Evolutionary conservation across 2,888 invertebrate species (phyloP).

Genomic region (Penaeus monodon): DNA sequence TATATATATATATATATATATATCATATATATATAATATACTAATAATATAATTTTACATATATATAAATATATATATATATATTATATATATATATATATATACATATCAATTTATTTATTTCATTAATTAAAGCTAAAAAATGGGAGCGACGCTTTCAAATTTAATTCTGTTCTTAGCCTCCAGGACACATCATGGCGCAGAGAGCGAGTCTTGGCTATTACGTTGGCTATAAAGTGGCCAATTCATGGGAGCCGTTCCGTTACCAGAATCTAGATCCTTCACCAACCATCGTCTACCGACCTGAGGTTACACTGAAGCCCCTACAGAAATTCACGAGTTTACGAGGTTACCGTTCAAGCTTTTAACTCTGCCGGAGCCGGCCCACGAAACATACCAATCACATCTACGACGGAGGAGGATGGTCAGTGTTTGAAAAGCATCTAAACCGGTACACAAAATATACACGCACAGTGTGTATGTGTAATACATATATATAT

Average conservation of each 20-base stretch:
- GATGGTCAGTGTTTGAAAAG: conserved; percentile 66
- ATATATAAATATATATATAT: too few relatives aligned
- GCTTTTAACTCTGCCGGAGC: conserved; percentile 67
- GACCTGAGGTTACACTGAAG: conserved; percentile 67
- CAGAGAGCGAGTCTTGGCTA: conserved; percentile 71
- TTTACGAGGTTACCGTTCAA: conserved; percentile 66
- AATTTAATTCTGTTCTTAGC: conserved; percentile 62
- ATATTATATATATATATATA: too few relatives aligned
- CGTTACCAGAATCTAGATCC: conserved; percentile 68
- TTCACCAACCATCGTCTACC: conserved; percentile 41
- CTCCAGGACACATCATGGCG: conserved; percentile 68
- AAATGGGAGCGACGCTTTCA: too few relatives aligned
- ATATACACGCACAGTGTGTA: too few relatives aligned
- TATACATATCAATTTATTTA: too few relatives aligned
- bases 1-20: too few relatives aligned
- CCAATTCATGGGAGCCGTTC: conserved; percentile 69
- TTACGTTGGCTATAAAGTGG: conserved; percentile 70
- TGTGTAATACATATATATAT: too few relatives aligned
- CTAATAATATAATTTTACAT: too few relatives aligned
- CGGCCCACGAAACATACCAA: conserved; percentile 66
- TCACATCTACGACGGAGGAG: conserved; percentile 66
- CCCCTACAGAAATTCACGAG: conserved; percentile 67
- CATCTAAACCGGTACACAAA: too few relatives aligned
- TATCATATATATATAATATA: too few relatives aligned
- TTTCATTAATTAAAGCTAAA: too few relatives aligned